A percentile compares a stretch with the other conserved stretches of the same genome.
phyloP scores from a whole-genome alignment of 1,140 invertebrate genomes.

The Euwallacea fornicatus region DNA sequence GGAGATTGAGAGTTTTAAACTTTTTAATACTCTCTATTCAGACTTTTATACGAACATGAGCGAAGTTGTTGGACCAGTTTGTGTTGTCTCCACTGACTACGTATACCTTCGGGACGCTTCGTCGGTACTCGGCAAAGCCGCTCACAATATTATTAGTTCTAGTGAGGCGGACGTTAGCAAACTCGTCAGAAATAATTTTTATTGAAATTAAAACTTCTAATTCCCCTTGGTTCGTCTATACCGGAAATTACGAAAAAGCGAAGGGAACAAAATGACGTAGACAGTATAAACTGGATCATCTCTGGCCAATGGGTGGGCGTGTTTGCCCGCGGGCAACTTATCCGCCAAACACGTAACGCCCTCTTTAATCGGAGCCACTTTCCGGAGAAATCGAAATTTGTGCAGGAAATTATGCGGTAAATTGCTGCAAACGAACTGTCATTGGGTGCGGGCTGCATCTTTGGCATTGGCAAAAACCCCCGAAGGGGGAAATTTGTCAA shows the following conservation, averaged over 20 bases:
- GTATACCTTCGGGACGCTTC: neutral
- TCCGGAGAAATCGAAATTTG: conserved; percentile 28
- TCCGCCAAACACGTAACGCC: conserved; percentile 26
- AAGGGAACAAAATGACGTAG: conserved; percentile 2
- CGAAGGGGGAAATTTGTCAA: no score
- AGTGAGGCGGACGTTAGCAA: no score
- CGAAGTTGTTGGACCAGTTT: conserved; percentile 1
- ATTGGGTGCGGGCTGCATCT: no score
- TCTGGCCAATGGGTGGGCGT: conserved; percentile 21
- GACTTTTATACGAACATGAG: no score
- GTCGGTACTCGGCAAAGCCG: neutral
- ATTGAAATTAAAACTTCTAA: no score
- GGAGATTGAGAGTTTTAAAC: neutral
- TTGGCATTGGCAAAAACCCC: no score
- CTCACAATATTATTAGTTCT: no score
- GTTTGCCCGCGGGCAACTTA: conserved; percentile 26
- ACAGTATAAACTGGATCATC: conserved; percentile 11
- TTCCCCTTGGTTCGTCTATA: no score
- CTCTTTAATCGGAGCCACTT: conserved; percentile 24
- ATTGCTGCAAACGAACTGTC: conserved; percentile 2
- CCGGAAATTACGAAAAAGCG: neutral
- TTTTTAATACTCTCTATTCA: no score
- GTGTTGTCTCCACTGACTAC: neutral
- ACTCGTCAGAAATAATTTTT: no score
- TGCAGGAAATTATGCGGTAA: conserved; percentile 34